Evolutionary conservation across 2,113 vertebrate genomes (phyloP).

Genomic region (Takifugu bimaculatus): DNA sequence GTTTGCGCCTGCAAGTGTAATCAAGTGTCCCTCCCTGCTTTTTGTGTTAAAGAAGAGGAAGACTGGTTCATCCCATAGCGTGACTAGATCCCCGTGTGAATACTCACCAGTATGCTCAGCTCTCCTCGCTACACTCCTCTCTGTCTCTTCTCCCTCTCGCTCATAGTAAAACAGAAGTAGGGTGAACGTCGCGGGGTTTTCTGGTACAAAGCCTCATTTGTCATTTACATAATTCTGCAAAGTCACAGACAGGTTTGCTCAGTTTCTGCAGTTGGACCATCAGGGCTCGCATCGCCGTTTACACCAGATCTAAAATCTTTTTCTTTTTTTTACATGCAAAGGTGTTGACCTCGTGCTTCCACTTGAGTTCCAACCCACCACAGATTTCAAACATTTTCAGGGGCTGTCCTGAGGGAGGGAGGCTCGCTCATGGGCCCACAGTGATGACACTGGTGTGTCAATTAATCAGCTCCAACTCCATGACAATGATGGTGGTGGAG

Average conservation of each 20-base stretch:
- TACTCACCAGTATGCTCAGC: slow-evolving; percentile 88
- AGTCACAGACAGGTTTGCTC: slow-evolving; percentile 4
- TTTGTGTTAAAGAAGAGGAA: too few species aligned
- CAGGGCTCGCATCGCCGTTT: neutral
- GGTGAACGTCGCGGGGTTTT: slow-evolving; percentile 87
- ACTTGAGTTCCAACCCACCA: neutral
- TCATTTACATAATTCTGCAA: slow-evolving; percentile 67
- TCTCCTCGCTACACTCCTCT: slow-evolving; percentile 51
- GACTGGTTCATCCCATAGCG: neutral
- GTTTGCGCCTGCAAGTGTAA: too few species aligned
- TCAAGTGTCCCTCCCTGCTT: too few species aligned
- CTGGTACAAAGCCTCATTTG: slow-evolving; percentile 77
- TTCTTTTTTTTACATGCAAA: neutral
- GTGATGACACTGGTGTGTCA: too few species aligned
- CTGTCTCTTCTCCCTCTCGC: slow-evolving; percentile 33
- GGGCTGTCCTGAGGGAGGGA: neutral
- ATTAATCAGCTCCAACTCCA: too few species aligned
- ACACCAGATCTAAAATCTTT: neutral
- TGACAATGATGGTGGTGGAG: too few species aligned
- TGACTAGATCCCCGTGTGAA: neutral
- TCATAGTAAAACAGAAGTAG: slow-evolving; percentile 58
- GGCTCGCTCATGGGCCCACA: neutral
- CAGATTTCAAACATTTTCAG: neutral
- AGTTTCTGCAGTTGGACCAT: neutral
- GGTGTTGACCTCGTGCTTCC: neutral